A percentile compares a stretch with the other conserved stretches of the same genome.
Conservation (phyloP, 2,113 vertebrate species). For the Chamaea fasciata region DNA sequence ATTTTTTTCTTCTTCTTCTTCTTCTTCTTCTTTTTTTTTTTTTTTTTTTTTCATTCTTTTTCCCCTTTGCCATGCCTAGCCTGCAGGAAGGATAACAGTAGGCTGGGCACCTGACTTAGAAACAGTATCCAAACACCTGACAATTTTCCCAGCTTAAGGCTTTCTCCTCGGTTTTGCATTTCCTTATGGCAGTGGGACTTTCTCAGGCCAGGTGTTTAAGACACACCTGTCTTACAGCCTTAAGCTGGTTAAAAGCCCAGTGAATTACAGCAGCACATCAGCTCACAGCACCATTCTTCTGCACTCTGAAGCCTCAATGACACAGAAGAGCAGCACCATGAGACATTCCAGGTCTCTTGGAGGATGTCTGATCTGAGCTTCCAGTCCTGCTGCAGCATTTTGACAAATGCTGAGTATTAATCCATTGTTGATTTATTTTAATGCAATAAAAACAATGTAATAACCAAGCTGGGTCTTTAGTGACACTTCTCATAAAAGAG, state of each 20-base stretch:
- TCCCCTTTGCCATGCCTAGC: neutral
- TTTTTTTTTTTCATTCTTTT: neutral
- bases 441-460: conserved; percentile 12
- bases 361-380: neutral
- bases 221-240: neutral
- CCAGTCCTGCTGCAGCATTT: neutral
- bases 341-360: neutral
- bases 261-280: neutral
- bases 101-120: neutral
- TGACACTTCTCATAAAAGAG: neutral
- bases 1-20: no score
- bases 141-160: neutral
- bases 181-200: neutral
- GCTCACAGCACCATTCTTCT: neutral
- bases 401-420: neutral
- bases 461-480: neutral
- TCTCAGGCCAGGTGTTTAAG: neutral
- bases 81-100: neutral
- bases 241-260: neutral
- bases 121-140: neutral
- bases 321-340: neutral
- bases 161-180: neutral
- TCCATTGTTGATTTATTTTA: neutral
- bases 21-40: no score
- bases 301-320: neutral